Percentiles rank a stretch among this genome's conserved stretches.
phyloP scores from a whole-genome alignment of 2,797 vertebrate genomes.

The Vespertilio murinus region DNA sequence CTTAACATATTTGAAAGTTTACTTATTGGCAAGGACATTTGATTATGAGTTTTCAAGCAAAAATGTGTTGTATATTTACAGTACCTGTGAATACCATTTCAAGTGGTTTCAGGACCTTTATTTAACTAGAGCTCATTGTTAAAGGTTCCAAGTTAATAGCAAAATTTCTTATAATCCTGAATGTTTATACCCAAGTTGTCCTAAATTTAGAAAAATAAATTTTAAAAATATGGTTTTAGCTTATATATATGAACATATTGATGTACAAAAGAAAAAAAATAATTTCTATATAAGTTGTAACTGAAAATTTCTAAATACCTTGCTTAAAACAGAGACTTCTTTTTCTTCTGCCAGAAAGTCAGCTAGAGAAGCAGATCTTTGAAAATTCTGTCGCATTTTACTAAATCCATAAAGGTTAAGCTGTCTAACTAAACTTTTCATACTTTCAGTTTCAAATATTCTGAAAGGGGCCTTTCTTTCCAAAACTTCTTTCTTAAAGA shows the following conservation, averaged over 20 bases:
- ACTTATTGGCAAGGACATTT: background rate
- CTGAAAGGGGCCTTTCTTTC: constrained; percentile 65
- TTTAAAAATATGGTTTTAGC: background rate
- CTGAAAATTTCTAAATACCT: constrained; percentile 42
- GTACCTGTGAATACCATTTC: background rate
- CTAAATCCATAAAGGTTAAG: constrained; percentile 74
- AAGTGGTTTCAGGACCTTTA: background rate
- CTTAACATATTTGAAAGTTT: background rate
- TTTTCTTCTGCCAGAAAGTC: constrained; percentile 70
- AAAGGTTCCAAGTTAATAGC: background rate
- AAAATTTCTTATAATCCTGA: background rate
- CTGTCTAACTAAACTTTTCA: constrained; percentile 75
- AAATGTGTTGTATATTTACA: background rate
- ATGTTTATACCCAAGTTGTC: background rate
- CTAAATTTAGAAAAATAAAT: background rate
- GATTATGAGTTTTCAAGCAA: background rate
- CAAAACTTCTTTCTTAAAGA: constrained; percentile 74
- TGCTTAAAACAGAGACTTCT: constrained; percentile 60
- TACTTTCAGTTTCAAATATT: constrained; percentile 73
- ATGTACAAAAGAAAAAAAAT: background rate
- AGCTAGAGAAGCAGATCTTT: constrained; percentile 65
- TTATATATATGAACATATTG: background rate
- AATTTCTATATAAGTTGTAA: background rate
- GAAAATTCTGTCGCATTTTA: constrained; percentile 71
- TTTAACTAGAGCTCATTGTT: background rate